Base-by-base conservation (phyloP, 2,797 vertebrate species). In the Manis crassicaudata region DNA sequence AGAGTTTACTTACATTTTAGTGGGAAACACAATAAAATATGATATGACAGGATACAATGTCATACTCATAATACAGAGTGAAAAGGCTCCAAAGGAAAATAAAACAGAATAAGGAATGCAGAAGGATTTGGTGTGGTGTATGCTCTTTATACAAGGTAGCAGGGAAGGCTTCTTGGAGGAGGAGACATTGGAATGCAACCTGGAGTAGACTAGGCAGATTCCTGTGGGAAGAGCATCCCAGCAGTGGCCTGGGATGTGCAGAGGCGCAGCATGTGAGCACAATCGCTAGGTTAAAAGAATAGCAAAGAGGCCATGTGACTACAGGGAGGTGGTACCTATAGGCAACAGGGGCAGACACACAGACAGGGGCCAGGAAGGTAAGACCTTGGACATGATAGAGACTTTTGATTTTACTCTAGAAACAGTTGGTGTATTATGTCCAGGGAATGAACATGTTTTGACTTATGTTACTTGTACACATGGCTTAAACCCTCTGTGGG, bases 1-100 rank as follows among this genome's bases (percentile, higher is more conserved):
- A 46, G 23, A 76, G 29, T 54, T 65, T 87, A 63, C 75, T 95
- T 95, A 77, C 2, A 58, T 90, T 75, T 77, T 56, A 65, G 17
- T 32, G n/a, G 32, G 8, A 92, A 58, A 67, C 43, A 6, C n/a
- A 94, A 63, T 80, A 83, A 86, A 67, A 83, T 77, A 67, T 13
- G 27, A 58, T 37, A 70, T 84, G 10, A 52, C 32, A 70, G 7
- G 4, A 76, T 37, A 62, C 21, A 4, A 43, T 58, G 7, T 80
- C 27, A 93, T 70, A 83, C n/a, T 75, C 43, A 17, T 60, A 65
- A 54, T 40, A 54, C 10, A 46, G 8, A 73, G 54, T 88, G 9
- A 11, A 77, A 90, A 56, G 54, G 8, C 10, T 37, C 70, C 14
- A 40, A n/a, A 37, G 85, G 60, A 37, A 88, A 90, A 54, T 37